phyloP scores from a whole-genome alignment of 2,888 invertebrate genomes.

The Caenorhabditis plicata region DNA sequence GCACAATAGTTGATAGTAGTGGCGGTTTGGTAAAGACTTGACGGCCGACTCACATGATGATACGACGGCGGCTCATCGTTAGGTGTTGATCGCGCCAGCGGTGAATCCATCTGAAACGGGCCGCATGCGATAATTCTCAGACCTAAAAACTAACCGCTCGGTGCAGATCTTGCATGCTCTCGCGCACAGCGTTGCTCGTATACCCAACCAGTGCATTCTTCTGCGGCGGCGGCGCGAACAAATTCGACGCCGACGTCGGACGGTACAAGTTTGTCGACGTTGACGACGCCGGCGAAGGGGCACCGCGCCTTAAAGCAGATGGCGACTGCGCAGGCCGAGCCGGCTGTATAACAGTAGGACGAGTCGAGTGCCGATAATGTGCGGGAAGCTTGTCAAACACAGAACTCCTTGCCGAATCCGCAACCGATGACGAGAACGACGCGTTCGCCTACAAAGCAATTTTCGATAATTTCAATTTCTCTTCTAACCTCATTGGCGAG shows the following conservation, averaged over 20 bases:
- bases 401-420: constrained; percentile 30
- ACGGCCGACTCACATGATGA: constrained; percentile 14
- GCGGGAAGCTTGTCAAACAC: constrained; percentile 49
- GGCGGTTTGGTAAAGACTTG: constrained; percentile 23
- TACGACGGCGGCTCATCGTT: constrained; percentile 12
- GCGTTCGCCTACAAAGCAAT: constrained; percentile 39
- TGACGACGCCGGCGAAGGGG: constrained; percentile 10
- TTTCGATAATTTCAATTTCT: too few species aligned
- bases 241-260: constrained; percentile 36
- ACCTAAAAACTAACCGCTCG: constrained; percentile 27
- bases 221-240: constrained; percentile 37
- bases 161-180: constrained; percentile 36
- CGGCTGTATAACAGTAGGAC: constrained; percentile 58
- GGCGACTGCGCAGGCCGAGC: constrained; percentile 39
- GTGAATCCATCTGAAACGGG: constrained; percentile 14
- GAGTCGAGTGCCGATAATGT: constrained; percentile 50
- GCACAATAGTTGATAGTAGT: neutral
- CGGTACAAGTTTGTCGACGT: constrained; percentile 26
- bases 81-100: constrained; percentile 29
- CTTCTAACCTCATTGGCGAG: neutral
- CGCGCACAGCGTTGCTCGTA: constrained; percentile 28
- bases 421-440: constrained; percentile 46
- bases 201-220: constrained; percentile 34
- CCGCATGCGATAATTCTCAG: neutral
- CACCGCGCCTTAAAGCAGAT: constrained; percentile 27